A percentile compares a stretch with the other conserved stretches of the same genome.
phyloP scores from a whole-genome alignment of 2,113 vertebrate genomes.

The Colossoma macropomum region DNA sequence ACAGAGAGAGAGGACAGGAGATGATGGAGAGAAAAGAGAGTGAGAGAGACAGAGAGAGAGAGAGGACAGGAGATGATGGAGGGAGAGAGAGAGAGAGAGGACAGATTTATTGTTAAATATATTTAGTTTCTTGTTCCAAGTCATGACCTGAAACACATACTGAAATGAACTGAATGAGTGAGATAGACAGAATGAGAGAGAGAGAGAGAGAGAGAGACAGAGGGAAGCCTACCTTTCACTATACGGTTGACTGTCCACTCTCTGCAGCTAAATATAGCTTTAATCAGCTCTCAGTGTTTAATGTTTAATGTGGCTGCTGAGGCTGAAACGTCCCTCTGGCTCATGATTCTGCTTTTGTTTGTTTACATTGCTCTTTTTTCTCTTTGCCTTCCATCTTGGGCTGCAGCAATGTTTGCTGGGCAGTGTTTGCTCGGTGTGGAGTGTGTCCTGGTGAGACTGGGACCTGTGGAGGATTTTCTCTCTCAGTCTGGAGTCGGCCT shows the following conservation, averaged over 20 bases:
- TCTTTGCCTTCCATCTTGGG: not conserved
- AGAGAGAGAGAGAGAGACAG: not conserved
- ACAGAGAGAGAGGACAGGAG: not conserved
- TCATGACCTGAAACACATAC: too few relatives aligned
- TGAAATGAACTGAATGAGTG: too few relatives aligned
- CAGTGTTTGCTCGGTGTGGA: not conserved
- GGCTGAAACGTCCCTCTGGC: not conserved
- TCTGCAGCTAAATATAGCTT: slow-evolving; percentile 23
- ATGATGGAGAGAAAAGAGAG: too few relatives aligned
- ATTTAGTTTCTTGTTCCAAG: too few relatives aligned
- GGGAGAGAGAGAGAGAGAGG: too few relatives aligned
- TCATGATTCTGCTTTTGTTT: slow-evolving; percentile 7
- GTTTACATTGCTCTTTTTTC: slow-evolving; percentile 18
- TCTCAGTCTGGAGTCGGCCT: not conserved
- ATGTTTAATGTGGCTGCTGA: slow-evolving; percentile 37
- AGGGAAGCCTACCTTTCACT: slow-evolving; percentile 14
- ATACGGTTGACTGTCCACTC: slow-evolving; percentile 17
- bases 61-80: too few relatives aligned
- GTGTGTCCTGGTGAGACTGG: not conserved
- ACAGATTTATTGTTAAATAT: too few relatives aligned
- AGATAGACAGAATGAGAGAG: not conserved
- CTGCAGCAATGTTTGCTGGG: not conserved
- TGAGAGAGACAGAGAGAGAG: too few relatives aligned
- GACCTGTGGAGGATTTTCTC: slow-evolving; percentile 37
- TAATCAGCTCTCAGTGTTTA: slow-evolving; percentile 42